Conservation (phyloP, 2,888 invertebrate species). For the Hipparchia semele region DNA sequence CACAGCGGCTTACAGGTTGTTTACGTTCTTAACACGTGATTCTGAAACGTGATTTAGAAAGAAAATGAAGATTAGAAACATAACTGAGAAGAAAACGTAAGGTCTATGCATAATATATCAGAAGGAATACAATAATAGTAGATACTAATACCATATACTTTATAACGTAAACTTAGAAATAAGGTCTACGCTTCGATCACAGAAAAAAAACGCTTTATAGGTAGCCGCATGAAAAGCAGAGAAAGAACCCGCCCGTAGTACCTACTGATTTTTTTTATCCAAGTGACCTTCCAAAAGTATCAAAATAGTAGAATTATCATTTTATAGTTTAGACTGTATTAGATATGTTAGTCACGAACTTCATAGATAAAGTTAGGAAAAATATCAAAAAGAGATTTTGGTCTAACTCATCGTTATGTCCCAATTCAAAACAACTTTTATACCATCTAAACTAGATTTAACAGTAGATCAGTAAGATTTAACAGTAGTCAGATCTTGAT, state of each 20-base stretch:
- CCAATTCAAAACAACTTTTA: background rate
- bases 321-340: background rate
- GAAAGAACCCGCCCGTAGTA: too few species aligned
- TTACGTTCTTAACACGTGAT: slow-evolving; percentile 31
- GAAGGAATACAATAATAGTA: background rate
- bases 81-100: slow-evolving; percentile 17
- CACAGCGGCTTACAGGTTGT: slow-evolving; percentile 1
- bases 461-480: background rate
- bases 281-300: background rate
- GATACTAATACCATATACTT: background rate
- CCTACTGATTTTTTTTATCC: too few species aligned
- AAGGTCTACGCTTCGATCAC: background rate
- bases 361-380: background rate
- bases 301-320: background rate
- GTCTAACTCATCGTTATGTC: background rate
- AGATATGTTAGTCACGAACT: background rate
- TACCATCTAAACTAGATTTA: background rate
- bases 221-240: background rate
- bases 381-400: background rate
- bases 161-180: too few species aligned
- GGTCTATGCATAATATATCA: background rate
- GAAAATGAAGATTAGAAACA: slow-evolving; percentile 10
- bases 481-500: background rate
- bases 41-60: slow-evolving; percentile 25
- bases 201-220: too few species aligned